Evolutionary conservation across 2,888 invertebrate genomes (phyloP), one percentile per base, ranked within the genome.

Genomic region (Alentia gelatinosa): DNA sequence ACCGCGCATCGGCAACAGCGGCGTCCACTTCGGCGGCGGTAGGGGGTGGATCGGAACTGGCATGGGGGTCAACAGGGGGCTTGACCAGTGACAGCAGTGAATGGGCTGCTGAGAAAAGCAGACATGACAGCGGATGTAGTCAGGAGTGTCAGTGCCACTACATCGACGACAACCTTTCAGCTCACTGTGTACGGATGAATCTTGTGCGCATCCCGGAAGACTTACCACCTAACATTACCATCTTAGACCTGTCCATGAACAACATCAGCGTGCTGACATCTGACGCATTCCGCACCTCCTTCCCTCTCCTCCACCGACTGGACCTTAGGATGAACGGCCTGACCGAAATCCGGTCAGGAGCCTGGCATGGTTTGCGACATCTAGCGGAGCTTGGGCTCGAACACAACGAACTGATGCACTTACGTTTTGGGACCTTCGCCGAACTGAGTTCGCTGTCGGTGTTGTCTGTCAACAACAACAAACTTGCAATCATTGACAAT

Each of bases 121-220:
- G n/a, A n/a, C n/a, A 56, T n/a, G 56, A 56, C n/a, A 56, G 47
- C 30, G 89, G 26, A 26, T 89, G 89, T 37, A 26, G 39, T 19
- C 35, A 63, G 50, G 39, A 37, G 35, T 89, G 89, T 37, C 89
- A 89, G 26, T 89, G 89, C n/a, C 89, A 89, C 56, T 39, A 89
- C 39, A 63, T 63, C 26, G 89, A 89, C 26, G 89, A 89, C 35
- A 50, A 89, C 89, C 50, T 63, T 12, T 89, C 63, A n/a, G 89
- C 37, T 1, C 63, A 89, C 89, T 89, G 89, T 30, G 63, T 89
- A 12, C 3, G 35, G n/a, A 56, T 63, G 37, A 35, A 89, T 26
- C 89, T 89, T 4, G 26, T 26, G 3, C 15, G n/a, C 1, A 19
- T 63, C 4, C 89, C 89, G 12, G 5, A 7, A 33, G 56, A 63